Percentiles rank a stretch among this genome's conserved stretches.
phyloP scores from a whole-genome alignment of 2,113 vertebrate genomes.

The Macrotus californicus region DNA sequence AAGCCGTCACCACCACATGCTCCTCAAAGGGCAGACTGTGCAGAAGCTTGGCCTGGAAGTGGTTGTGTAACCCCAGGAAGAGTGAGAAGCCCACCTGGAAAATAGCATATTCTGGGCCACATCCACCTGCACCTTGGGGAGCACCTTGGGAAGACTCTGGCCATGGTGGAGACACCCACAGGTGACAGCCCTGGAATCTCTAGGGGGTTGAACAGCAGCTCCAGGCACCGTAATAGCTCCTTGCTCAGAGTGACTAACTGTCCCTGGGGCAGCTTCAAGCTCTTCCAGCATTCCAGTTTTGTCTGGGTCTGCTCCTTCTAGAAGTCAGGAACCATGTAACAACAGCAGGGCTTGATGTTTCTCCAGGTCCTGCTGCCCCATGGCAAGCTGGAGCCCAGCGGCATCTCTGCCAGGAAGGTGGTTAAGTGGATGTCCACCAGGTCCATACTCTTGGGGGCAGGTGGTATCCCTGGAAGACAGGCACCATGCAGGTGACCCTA shows the following conservation, averaged over 20 bases:
- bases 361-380: slow-evolving; percentile 49
- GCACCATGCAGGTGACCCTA: slow-evolving; percentile 52
- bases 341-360: slow-evolving; percentile 62
- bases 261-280: slow-evolving; percentile 61
- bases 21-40: background rate
- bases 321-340: slow-evolving; percentile 59
- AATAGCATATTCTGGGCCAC: slow-evolving; percentile 63
- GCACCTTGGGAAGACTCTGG: slow-evolving; percentile 38
- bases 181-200: slow-evolving; percentile 25
- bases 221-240: slow-evolving; percentile 68
- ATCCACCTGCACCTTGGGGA: background rate
- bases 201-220: slow-evolving; percentile 67
- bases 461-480: slow-evolving; percentile 66
- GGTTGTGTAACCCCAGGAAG: slow-evolving; percentile 55
- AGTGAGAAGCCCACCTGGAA: slow-evolving; percentile 70
- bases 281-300: background rate
- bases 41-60: slow-evolving; percentile 56
- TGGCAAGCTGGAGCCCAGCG: slow-evolving; percentile 31
- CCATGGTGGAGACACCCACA: slow-evolving; percentile 58
- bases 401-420: slow-evolving; percentile 60
- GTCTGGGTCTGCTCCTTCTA: background rate
- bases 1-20: slow-evolving; percentile 26
- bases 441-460: slow-evolving; percentile 67
- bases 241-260: slow-evolving; percentile 44
- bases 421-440: slow-evolving; percentile 70